Conservation (phyloP, 2,797 vertebrate genomes). For the Lophius americanus region DNA sequence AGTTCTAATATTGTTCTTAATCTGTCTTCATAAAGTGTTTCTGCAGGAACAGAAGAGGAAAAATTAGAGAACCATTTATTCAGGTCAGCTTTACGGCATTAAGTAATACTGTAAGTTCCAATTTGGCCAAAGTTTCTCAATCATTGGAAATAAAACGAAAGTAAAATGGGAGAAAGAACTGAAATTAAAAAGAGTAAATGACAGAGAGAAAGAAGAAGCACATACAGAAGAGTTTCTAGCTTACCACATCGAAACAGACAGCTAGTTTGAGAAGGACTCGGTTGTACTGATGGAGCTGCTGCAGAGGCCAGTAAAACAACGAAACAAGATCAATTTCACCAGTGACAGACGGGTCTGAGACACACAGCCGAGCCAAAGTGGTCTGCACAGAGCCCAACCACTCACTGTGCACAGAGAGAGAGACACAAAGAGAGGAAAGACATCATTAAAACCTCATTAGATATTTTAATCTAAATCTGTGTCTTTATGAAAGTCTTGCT, state of each 20-base stretch:
- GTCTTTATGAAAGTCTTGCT: neutral
- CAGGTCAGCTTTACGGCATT: neutral
- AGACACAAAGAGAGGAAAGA: constrained; percentile 7
- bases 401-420: constrained; percentile 76
- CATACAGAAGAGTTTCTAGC: constrained; percentile 28
- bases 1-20: neutral
- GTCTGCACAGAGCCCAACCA: constrained; percentile 87
- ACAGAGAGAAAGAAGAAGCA: constrained; percentile 6
- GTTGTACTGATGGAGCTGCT: constrained; percentile 90
- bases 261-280: constrained; percentile 89
- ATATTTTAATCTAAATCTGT: neutral
- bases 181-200: neutral
- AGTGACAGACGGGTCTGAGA: constrained; percentile 75
- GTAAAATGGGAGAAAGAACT: neutral
- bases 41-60: neutral
- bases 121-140: constrained; percentile 1
- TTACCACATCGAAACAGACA: constrained; percentile 95
- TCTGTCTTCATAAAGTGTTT: neutral
- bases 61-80: neutral
- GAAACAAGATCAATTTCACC: constrained; percentile 82
- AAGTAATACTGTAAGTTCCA: neutral
- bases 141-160: neutral
- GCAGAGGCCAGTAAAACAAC: constrained; percentile 90
- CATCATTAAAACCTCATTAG: neutral
- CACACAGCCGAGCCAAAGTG: constrained; percentile 82